These are phyloP conservation scores for Eustalomyia histrio DNA, from an alignment of 2,888 invertebrate genomes.

Conservation along the genomic window DNA sequence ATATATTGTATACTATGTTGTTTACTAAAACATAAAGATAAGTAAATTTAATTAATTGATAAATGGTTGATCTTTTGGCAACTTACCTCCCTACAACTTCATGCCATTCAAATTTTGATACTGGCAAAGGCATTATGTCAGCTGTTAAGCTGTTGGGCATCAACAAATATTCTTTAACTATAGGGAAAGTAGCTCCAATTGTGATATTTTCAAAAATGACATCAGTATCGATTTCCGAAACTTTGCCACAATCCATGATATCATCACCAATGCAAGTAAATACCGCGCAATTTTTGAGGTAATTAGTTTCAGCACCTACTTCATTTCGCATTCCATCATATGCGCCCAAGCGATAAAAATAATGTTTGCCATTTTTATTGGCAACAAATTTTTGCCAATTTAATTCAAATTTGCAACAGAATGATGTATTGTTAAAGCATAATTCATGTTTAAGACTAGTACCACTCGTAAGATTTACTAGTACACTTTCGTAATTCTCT, in stretches of 20 bases:
- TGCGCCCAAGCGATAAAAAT: slow-evolving; percentile 79
- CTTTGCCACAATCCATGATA: slow-evolving; percentile 71
- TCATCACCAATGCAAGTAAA: slow-evolving; percentile 77
- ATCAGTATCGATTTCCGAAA: slow-evolving; percentile 50
- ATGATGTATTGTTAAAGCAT: slow-evolving; percentile 59
- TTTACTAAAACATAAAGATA: slow-evolving; percentile 24
- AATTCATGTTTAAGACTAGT: slow-evolving; percentile 34
- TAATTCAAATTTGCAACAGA: slow-evolving; percentile 74
- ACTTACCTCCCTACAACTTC: slow-evolving; percentile 55
- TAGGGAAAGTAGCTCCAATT: slow-evolving; percentile 70
- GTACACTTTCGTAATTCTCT: slow-evolving; percentile 66
- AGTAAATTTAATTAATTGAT: background rate
- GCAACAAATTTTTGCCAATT: slow-evolving; percentile 56
- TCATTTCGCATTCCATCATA: slow-evolving; percentile 80
- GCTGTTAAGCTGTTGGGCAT: slow-evolving; percentile 72
- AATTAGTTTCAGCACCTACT: slow-evolving; percentile 76
- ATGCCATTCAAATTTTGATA: slow-evolving; percentile 71
- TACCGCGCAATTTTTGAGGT: slow-evolving; percentile 80
- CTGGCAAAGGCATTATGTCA: slow-evolving; percentile 71
- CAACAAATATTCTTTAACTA: slow-evolving; percentile 67
- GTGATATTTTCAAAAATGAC: slow-evolving; percentile 68
- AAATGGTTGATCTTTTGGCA: slow-evolving; percentile 11
- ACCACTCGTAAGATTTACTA: slow-evolving; percentile 41
- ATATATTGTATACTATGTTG: slow-evolving; percentile 61
- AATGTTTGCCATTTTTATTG: slow-evolving; percentile 58